Conservation (phyloP, 2,888 invertebrate genomes). For the Podabrus alpinus region DNA sequence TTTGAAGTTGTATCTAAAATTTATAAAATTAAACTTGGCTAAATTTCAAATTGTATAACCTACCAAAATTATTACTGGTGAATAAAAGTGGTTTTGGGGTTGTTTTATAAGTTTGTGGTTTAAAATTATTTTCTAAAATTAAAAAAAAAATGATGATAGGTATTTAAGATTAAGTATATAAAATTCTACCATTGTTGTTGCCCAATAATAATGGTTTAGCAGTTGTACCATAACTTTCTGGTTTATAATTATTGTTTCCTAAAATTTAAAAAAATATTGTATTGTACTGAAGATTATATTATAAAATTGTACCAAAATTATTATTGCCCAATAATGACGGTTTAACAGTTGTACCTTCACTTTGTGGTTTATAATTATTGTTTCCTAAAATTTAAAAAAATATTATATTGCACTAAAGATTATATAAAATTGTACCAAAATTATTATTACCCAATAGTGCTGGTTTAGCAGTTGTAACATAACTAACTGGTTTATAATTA, state of each 20-base stretch:
- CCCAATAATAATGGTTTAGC: not conserved
- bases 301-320: no score
- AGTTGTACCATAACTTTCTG: not conserved
- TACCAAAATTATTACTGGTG: not conserved
- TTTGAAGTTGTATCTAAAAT: not conserved
- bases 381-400: no score
- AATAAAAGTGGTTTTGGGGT: not conserved
- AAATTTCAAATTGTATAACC: not conserved
- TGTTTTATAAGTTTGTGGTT: not conserved
- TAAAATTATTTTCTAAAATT: not conserved
- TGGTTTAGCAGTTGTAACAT: no score
- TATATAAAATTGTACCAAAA: no score
- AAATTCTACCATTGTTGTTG: not conserved
- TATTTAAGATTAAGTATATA: not conserved
- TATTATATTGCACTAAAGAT: no score
- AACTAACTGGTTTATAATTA: no score
- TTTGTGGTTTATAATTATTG: no score
- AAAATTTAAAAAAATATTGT: not conserved
- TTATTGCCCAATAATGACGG: no score
- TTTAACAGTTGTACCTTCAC: no score
- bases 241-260: not conserved
- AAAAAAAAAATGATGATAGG: not conserved
- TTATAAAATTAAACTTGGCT: not conserved
- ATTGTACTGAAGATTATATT: no score
- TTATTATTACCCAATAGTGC: no score